A percentile compares a stretch with the other conserved stretches of the same genome.
Evolutionary conservation across 2,113 vertebrate genomes (phyloP).

Genomic region (Dipodomys stephensi): DNA sequence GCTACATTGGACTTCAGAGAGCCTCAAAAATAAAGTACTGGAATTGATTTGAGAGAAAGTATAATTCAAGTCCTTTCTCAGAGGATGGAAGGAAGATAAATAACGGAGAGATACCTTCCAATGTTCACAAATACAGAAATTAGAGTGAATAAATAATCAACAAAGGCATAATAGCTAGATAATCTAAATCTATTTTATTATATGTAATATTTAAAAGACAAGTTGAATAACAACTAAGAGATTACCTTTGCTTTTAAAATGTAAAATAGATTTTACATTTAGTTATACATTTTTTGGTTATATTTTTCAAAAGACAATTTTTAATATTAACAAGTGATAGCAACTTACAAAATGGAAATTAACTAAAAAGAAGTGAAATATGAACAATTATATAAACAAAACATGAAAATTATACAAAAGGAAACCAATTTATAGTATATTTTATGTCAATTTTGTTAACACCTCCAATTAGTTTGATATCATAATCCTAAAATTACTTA

Average conservation of each 20-base stretch:
- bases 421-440: constrained; percentile 48
- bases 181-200: constrained; percentile 74
- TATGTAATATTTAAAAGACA: constrained; percentile 60
- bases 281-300: constrained; percentile 65
- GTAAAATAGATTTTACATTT: constrained; percentile 68
- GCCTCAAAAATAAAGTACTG: constrained; percentile 38
- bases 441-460: constrained; percentile 63
- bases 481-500: constrained; percentile 29
- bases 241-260: constrained; percentile 41
- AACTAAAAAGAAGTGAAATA: constrained; percentile 50
- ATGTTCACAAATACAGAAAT: constrained; percentile 41
- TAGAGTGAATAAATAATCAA: constrained; percentile 32
- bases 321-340: constrained; percentile 62
- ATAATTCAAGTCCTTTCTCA: constrained; percentile 36
- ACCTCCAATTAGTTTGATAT: constrained; percentile 45
- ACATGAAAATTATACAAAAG: constrained; percentile 56
- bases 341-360: constrained; percentile 63
- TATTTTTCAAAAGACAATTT: constrained; percentile 56
- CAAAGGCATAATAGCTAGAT: constrained; percentile 44
- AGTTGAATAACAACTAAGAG: constrained; percentile 48
- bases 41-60: constrained; percentile 47
- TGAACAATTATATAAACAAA: constrained; percentile 58
- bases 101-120: not conserved
- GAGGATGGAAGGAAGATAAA: not conserved
- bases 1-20: constrained; percentile 15